Percentiles rank a stretch among this genome's conserved stretches.
These are phyloP conservation scores for Lampropteryx suffumata DNA, from an alignment of 2,888 invertebrate genomes.

Conservation along the genomic window DNA sequence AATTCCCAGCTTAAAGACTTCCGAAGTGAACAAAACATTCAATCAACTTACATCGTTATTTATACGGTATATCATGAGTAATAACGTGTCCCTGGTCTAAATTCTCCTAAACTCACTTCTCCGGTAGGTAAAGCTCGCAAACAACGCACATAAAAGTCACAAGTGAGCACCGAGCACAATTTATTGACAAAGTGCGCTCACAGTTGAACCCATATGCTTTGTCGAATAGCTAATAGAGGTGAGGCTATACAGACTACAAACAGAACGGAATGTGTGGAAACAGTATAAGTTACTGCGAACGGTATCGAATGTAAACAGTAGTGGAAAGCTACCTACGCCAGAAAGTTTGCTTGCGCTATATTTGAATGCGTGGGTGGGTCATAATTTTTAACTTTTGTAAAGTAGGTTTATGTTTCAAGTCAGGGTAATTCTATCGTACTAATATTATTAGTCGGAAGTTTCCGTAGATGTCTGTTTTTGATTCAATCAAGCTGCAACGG, in stretches of 20 bases:
- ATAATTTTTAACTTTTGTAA: not conserved
- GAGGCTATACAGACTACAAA: conserved; percentile 22
- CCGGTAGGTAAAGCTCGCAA: conserved; percentile 7
- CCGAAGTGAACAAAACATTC: no score
- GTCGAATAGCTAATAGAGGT: conserved; percentile 41
- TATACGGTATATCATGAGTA: no score
- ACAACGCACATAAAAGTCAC: conserved; percentile 29
- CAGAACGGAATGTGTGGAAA: conserved; percentile 25
- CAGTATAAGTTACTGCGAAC: conserved; percentile 26
- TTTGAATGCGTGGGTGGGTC: not conserved
- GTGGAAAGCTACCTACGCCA: conserved; percentile 12
- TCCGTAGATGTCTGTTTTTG: no score
- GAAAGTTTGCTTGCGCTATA: conserved; percentile 9
- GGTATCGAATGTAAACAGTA: conserved; percentile 28
- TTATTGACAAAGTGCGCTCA: conserved; percentile 37
- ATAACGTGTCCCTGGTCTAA: not conserved
- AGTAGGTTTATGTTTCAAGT: not conserved
- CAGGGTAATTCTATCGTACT: no score
- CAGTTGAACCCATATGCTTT: conserved; percentile 31
- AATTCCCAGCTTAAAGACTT: no score
- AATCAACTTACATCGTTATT: no score
- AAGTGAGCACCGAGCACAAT: conserved; percentile 36
- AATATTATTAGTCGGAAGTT: no score
- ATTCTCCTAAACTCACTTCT: conserved; percentile 1
- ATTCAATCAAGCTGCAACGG: no score